Percentiles rank a stretch among this genome's conserved stretches.
Evolutionary conservation across 2,113 vertebrate species (phyloP).

Genomic region (Cyphomyrus discorhynchus): DNA sequence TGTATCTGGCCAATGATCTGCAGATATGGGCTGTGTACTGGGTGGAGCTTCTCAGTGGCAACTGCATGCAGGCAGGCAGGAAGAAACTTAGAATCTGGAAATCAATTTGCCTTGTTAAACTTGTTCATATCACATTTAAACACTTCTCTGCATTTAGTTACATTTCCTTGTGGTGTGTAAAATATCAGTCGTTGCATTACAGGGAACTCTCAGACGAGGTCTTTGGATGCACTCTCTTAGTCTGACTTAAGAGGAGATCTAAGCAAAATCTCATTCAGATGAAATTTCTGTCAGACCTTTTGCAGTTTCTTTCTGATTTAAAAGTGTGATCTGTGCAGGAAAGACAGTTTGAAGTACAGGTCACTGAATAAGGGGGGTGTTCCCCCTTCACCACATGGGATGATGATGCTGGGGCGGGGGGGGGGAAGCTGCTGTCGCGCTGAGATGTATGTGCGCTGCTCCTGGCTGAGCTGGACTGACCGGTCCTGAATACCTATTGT

Average conservation of each 20-base stretch:
- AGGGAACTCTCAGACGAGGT: background rate
- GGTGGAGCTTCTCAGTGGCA: background rate
- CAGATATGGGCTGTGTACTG: background rate
- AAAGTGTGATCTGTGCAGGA: background rate
- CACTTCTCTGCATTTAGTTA: background rate
- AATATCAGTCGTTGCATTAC: background rate
- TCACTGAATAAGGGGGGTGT: background rate
- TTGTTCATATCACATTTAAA: background rate
- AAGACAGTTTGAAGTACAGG: background rate
- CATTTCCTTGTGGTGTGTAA: background rate
- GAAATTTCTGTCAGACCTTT: background rate
- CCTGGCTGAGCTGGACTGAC: constrained; percentile 40
- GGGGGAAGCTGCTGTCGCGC: background rate
- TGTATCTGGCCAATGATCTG: background rate
- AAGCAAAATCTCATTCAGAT: background rate
- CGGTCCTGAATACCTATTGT: constrained; percentile 33
- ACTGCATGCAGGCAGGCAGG: background rate
- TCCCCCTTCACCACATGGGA: background rate
- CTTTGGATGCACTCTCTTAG: background rate
- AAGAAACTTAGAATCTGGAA: background rate
- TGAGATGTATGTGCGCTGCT: background rate
- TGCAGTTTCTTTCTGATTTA: background rate
- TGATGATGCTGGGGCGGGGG: background rate
- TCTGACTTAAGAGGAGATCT: background rate
- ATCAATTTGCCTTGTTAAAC: background rate